phyloP scores from a whole-genome alignment of 2,888 invertebrate genomes.

The Erebia ligea region DNA sequence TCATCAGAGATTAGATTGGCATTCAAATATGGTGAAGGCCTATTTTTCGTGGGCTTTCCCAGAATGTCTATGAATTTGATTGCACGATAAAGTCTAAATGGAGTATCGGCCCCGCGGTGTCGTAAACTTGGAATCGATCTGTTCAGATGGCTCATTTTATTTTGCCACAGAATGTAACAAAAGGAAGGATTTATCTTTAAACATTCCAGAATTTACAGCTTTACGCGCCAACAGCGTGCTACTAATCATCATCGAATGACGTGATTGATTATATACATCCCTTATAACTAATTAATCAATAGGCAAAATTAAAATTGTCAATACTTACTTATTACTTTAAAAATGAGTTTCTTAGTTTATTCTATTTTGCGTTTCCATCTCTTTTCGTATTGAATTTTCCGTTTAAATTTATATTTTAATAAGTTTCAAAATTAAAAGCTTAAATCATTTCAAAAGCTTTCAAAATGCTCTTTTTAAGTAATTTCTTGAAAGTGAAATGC shows the following conservation, averaged over 20 bases:
- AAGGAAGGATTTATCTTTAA: neutral
- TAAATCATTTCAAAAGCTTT: neutral
- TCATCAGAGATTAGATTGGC: constrained; percentile 43
- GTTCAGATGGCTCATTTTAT: constrained; percentile 19
- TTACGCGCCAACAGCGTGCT: neutral
- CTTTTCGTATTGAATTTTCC: too few species aligned
- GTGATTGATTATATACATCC: too few species aligned
- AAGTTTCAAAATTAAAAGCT: too few species aligned
- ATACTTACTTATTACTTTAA: too few species aligned
- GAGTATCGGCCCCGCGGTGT: constrained; percentile 27
- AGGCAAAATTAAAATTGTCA: too few species aligned
- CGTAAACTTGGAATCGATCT: constrained; percentile 31
- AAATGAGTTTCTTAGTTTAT: too few species aligned
- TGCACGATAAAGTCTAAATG: constrained; percentile 38
- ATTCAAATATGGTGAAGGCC: constrained; percentile 48
- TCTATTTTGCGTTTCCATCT: too few species aligned
- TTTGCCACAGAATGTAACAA: constrained; percentile 4
- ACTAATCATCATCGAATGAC: too few species aligned
- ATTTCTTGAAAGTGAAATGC: neutral
- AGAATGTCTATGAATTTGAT: constrained; percentile 37
- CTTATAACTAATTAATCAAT: too few species aligned
- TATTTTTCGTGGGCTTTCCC: constrained; percentile 47
- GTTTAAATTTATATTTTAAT: too few species aligned
- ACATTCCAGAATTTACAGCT: neutral
- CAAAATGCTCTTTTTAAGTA: neutral